A percentile compares a stretch with the other conserved stretches of the same genome.
Evolutionary conservation across 2,797 vertebrate genomes (phyloP).

Genomic region (Ctenosaura bakeri): DNA sequence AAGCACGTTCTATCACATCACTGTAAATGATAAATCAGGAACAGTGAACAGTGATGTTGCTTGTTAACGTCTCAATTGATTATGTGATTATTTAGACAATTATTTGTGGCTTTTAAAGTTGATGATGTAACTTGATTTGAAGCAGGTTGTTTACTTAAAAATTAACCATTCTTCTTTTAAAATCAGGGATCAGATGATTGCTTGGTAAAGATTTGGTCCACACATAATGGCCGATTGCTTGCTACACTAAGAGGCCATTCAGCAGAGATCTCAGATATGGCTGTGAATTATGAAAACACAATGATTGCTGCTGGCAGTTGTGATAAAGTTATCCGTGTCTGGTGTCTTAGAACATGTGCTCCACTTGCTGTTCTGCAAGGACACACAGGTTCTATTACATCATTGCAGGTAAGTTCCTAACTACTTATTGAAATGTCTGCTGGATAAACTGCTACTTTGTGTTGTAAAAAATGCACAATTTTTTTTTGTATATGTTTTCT

Average conservation of each 20-base stretch:
- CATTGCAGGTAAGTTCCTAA: slow-evolving; percentile 88
- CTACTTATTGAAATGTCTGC: not conserved
- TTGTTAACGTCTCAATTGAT: not conserved
- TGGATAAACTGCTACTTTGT: not conserved
- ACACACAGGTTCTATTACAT: slow-evolving; percentile 97
- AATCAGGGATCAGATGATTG: slow-evolving; percentile 96
- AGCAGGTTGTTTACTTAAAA: too few species aligned
- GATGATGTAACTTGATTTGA: too few species aligned
- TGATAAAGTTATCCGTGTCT: slow-evolving; percentile 97
- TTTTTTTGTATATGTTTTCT: not conserved
- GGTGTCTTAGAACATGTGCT: slow-evolving; percentile 98
- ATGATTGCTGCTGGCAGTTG: slow-evolving; percentile 97
- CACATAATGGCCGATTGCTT: slow-evolving; percentile 93
- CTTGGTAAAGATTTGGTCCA: slow-evolving; percentile 99
- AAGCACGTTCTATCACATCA: not conserved
- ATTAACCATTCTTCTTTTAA: slow-evolving; percentile 22
- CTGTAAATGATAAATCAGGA: not conserved
- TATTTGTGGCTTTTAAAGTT: not conserved
- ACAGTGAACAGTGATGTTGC: not conserved
- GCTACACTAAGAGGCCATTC: slow-evolving; percentile 95
- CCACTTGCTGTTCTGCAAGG: slow-evolving; percentile 96
- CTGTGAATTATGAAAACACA: slow-evolving; percentile 98
- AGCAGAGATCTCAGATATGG: slow-evolving; percentile 98
- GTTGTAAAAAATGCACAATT: not conserved
- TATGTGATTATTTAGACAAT: not conserved